These are phyloP conservation scores for Pipistrellus pygmaeus DNA, from an alignment of 2,797 vertebrate species.

Conservation along the genomic window DNA sequence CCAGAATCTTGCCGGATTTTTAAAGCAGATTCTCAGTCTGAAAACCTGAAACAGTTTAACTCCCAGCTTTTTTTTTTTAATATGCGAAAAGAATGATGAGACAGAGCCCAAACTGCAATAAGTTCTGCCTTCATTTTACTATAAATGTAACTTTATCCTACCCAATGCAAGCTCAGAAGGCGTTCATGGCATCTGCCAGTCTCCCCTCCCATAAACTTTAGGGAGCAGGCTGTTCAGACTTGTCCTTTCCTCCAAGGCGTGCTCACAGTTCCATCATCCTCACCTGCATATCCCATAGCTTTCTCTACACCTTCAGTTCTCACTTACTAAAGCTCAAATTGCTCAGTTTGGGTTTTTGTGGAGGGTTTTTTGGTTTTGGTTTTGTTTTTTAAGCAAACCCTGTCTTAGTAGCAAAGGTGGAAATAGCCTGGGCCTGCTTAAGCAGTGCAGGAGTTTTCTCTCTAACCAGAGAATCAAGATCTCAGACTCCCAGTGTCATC, in stretches of 20 bases:
- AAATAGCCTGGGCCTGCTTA: not conserved
- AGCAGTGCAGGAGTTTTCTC: not conserved
- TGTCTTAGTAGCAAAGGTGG: not conserved
- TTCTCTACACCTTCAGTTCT: not conserved
- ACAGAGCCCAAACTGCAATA: not conserved
- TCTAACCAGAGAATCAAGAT: not conserved
- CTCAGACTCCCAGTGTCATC: not conserved
- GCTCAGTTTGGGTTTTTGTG: not conserved
- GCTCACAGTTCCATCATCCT: not conserved
- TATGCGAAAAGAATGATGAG: not conserved
- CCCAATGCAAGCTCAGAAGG: rapidly evolving
- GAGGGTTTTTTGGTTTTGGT: no score
- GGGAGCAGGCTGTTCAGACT: not conserved
- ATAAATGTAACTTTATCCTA: not conserved
- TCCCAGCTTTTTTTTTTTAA: not conserved
- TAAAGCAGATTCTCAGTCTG: not conserved
- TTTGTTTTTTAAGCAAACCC: not conserved
- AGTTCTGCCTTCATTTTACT: not conserved
- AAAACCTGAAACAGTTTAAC: not conserved
- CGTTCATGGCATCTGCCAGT: not conserved
- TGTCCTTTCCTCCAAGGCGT: not conserved
- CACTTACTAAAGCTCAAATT: not conserved
- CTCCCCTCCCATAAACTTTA: not conserved
- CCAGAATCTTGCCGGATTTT: not conserved
- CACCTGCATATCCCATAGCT: not conserved